phyloP scores from a whole-genome alignment of 2,797 vertebrate species.

The Microctenopoma steveboyesi region DNA sequence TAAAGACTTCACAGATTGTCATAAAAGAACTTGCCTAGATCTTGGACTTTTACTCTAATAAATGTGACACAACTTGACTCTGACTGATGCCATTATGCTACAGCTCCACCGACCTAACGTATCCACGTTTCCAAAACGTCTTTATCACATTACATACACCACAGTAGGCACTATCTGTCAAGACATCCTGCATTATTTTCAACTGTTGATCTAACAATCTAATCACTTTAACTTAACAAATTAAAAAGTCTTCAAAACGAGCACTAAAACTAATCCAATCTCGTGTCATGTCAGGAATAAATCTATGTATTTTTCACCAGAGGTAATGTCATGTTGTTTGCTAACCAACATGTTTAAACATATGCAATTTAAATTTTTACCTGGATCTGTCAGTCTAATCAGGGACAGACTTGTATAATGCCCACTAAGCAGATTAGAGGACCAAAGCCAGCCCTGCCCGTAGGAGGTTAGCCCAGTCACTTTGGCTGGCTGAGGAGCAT shows the following conservation, averaged over 20 bases:
- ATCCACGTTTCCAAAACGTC: not conserved
- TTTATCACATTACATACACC: no score
- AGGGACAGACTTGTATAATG: slow-evolving; percentile 85
- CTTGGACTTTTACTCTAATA: not conserved
- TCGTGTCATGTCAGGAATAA: not conserved
- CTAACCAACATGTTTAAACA: slow-evolving; percentile 46
- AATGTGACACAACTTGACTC: not conserved
- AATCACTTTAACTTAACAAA: not conserved
- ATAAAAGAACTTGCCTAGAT: not conserved
- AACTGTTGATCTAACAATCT: not conserved
- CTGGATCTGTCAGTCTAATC: slow-evolving; percentile 76
- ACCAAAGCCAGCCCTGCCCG: slow-evolving; percentile 79
- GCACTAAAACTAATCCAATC: not conserved
- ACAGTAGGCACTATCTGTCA: not conserved
- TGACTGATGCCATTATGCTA: not conserved
- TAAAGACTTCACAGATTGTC: not conserved
- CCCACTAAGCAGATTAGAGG: slow-evolving; percentile 83
- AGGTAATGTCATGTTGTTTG: slow-evolving; percentile 36
- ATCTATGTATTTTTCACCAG: not conserved
- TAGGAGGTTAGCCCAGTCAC: slow-evolving; percentile 75
- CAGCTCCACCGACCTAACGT: slow-evolving; percentile 2
- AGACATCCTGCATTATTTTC: not conserved
- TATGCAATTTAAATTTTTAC: slow-evolving; percentile 55
- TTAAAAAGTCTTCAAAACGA: not conserved
- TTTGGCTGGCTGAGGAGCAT: slow-evolving; percentile 75